Conservation (phyloP, 2,797 vertebrate species). For the Phalanger gymnotis region DNA sequence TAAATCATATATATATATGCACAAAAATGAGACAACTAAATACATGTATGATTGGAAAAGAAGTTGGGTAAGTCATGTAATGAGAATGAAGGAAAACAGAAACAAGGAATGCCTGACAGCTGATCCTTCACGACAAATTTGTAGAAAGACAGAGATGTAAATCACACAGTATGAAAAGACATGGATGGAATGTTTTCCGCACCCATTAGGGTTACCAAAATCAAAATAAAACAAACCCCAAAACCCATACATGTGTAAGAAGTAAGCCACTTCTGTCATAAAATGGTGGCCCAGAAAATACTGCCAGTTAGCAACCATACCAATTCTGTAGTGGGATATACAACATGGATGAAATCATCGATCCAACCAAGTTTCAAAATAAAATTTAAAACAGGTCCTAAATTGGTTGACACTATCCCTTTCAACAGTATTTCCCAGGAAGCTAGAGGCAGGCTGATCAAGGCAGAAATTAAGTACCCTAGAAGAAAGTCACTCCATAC, state of each 20-base stretch:
- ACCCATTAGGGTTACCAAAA: not conserved
- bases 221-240: not conserved
- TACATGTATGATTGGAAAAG: not conserved
- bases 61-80: not conserved
- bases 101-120: not conserved
- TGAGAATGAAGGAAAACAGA: not conserved
- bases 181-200: not conserved
- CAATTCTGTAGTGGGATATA: not conserved
- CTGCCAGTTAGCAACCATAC: not conserved
- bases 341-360: not conserved
- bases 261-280: not conserved
- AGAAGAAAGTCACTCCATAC: slow-evolving; percentile 82
- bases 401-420: not conserved
- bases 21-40: not conserved
- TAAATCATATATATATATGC: not conserved
- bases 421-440: slow-evolving; percentile 49
- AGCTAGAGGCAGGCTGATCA: slow-evolving; percentile 45
- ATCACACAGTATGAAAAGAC: not conserved
- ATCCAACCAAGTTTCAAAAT: not conserved
- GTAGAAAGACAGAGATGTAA: not conserved
- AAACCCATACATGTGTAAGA: not conserved
- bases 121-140: not conserved
- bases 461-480: slow-evolving; percentile 15
- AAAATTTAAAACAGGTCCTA: not conserved
- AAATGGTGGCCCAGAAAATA: not conserved